Conservation (phyloP, 2,797 vertebrate genomes). For the Mallotus villosus region DNA sequence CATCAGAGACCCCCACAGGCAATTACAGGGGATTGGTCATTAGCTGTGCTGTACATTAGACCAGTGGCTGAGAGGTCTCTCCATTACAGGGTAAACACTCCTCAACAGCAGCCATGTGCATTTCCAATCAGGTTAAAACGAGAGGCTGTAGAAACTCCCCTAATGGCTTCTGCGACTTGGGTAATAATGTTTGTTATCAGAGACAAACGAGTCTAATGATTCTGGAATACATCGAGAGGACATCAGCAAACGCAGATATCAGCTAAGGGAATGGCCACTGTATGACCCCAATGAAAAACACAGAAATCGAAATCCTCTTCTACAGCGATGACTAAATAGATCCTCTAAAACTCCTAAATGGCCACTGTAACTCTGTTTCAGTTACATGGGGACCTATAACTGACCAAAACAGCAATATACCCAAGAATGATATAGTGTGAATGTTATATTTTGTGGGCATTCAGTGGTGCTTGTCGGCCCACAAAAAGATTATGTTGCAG, state of each 20-base stretch:
- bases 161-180: constrained; percentile 53
- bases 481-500: background rate
- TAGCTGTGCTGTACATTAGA: constrained; percentile 47
- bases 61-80: constrained; percentile 45
- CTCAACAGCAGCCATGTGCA: constrained; percentile 33
- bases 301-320: constrained; percentile 47
- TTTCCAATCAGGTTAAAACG: constrained; percentile 44
- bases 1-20: constrained; percentile 52
- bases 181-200: constrained; percentile 66
- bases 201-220: constrained; percentile 63
- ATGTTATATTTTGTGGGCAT: constrained; percentile 1
- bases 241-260: constrained; percentile 60
- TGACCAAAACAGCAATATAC: constrained; percentile 26
- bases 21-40: constrained; percentile 61
- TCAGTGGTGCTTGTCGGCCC: constrained; percentile 7
- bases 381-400: constrained; percentile 32
- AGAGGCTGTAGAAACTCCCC: constrained; percentile 46
- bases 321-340: constrained; percentile 25
- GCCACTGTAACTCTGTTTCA: constrained; percentile 31
- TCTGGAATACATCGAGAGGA: constrained; percentile 58
- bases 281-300: constrained; percentile 55
- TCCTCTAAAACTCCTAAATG: constrained; percentile 43
- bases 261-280: constrained; percentile 52
- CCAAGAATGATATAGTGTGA: constrained; percentile 18
- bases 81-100: constrained; percentile 55